phyloP scores from a whole-genome alignment of 2,113 vertebrate genomes.

The Martes martes region DNA sequence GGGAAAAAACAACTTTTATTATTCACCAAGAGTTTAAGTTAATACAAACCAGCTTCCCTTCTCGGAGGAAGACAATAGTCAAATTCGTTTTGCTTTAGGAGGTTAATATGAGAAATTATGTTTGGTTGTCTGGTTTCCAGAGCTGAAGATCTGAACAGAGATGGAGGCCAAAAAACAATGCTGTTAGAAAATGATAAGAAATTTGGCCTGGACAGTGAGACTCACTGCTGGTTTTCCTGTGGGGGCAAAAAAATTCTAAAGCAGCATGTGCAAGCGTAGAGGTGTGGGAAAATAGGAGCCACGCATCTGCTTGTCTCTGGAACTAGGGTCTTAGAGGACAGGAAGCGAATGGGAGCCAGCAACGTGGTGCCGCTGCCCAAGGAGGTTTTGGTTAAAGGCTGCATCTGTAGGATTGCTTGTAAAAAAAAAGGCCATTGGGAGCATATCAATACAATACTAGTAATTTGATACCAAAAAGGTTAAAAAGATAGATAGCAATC shows the following conservation, averaged over 20 bases:
- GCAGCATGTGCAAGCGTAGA: neutral
- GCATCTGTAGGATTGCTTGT: neutral
- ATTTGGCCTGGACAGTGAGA: neutral
- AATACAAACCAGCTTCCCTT: slow-evolving; percentile 75
- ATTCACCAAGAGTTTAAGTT: slow-evolving; percentile 68
- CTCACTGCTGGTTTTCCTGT: neutral
- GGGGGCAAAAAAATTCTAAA: neutral
- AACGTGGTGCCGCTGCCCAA: neutral
- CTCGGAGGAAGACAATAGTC: slow-evolving; percentile 67
- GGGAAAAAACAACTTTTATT: slow-evolving; percentile 50
- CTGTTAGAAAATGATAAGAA: neutral
- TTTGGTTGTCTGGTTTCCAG: slow-evolving; percentile 60
- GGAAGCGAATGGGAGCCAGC: neutral
- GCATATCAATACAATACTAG: neutral
- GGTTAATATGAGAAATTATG: slow-evolving; percentile 67
- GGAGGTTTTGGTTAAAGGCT: neutral
- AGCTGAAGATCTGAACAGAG: slow-evolving; percentile 36
- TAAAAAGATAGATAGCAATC: neutral
- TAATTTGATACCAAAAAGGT: neutral
- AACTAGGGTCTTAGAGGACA: neutral
- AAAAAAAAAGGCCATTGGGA: neutral
- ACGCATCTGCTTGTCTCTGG: neutral
- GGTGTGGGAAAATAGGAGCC: neutral
- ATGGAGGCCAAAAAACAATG: slow-evolving; percentile 4
- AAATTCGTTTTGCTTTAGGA: slow-evolving; percentile 72